Base-by-base conservation (phyloP, 2,113 vertebrate species). In the Candoia aspera region DNA sequence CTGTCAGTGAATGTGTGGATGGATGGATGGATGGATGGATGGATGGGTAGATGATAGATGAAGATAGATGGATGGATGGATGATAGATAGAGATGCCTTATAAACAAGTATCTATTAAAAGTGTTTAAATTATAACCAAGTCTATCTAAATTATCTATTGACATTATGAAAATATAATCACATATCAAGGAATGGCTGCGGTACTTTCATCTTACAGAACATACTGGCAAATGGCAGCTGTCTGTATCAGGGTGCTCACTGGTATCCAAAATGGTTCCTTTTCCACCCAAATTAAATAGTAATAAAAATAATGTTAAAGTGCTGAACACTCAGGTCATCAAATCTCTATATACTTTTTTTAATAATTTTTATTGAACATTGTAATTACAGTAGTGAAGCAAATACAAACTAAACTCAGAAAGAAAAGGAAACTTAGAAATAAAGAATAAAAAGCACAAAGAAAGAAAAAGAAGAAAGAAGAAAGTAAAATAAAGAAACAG, bases 121-220 rank as follows among this genome's bases (percentile, higher is more conserved):
- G 90, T 53, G 79, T 95, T 96, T 93, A 84, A 88, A 55, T 92
- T 93, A 54, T 85, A 58, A 87, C 85, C 83, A 62, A 49, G 55
- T n/a, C 21, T 53, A 13, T 58, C 33, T 49, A 37, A 12, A 9
- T 55, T 33, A 24, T n/a, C 4, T 11, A n/a, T 37, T 83, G 54
- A 26, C 64, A 86, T 55, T n/a, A 54, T 91, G 21, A 49, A 11
- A 86, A 91, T 46, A 2, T 55, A 55, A 73, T 29, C 37, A 46
- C 21, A 23, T 90, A 84, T 2, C 1, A 46, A 84, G 12, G 21
- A 84, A 59, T 55, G 88, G 88, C 59, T 73, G 26, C 60, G 42
- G 1, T 54, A 33, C n/a, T 10, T n/a, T 60, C 62, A 89, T 49
- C 46, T 29, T 54, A 11, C 3, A 42, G 37, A 88, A 13, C 17